These are phyloP conservation scores for Papilio helenus DNA, from an alignment of 1,140 invertebrate genomes.

Conservation along the genomic window DNA sequence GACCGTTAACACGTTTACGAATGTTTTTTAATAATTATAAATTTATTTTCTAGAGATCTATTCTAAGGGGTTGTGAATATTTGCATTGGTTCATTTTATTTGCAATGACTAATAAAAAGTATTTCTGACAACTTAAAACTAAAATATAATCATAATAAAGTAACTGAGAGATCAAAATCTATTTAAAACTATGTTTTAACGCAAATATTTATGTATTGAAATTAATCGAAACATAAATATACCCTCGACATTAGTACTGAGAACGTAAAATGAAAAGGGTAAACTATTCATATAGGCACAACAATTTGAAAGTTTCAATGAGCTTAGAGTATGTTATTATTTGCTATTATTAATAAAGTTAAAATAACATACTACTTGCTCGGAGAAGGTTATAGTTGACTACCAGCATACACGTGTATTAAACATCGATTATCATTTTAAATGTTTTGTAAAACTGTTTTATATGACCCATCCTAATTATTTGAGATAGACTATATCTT, in stretches of 20 bases:
- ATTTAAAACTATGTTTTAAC: not conserved
- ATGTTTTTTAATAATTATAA: too few species aligned
- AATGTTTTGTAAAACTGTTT: not conserved
- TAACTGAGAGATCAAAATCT: not conserved
- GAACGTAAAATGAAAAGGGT: not conserved
- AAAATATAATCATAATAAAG: too few species aligned
- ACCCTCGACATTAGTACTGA: not conserved
- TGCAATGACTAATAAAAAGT: too few species aligned
- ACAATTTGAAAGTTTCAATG: conserved; percentile 1
- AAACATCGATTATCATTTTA: too few species aligned
- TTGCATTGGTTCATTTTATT: too few species aligned
- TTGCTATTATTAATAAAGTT: conserved; percentile 11
- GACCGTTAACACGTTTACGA: not conserved
- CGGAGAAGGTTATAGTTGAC: not conserved
- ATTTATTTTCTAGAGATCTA: too few species aligned
- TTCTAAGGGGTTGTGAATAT: too few species aligned
- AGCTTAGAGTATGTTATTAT: not conserved
- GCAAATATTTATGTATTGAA: not conserved
- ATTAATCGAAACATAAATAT: not conserved
- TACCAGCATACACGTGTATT: not conserved
- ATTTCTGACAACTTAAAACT: too few species aligned
- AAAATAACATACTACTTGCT: not conserved
- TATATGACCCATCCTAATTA: not conserved
- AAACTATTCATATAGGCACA: not conserved
- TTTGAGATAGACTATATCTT: not conserved